Conservation (phyloP, 2,888 invertebrate species). For the Xylota sylvarum region DNA sequence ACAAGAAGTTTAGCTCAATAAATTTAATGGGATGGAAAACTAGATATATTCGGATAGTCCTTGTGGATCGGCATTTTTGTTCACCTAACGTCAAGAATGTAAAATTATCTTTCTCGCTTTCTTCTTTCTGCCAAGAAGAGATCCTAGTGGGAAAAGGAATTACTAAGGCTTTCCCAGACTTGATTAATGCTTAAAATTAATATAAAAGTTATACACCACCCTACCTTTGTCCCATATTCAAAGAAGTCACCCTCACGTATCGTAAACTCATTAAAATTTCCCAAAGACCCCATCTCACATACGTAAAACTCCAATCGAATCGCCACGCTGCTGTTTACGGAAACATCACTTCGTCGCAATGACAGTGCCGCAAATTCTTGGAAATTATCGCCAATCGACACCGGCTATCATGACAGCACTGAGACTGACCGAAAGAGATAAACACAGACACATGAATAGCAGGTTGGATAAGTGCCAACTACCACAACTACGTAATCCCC, state of each 20-base stretch:
- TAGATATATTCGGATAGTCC: too few relatives aligned
- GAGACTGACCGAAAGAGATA: constrained; percentile 63
- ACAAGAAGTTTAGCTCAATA: too few relatives aligned
- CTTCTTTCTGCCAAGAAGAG: too few relatives aligned
- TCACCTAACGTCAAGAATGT: too few relatives aligned
- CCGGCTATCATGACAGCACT: constrained; percentile 69
- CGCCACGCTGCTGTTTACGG: constrained; percentile 56
- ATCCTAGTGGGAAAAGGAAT: too few relatives aligned
- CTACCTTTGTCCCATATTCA: background rate
- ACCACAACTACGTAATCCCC: constrained; percentile 56
- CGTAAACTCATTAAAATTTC: constrained; percentile 56
- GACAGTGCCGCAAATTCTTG: constrained; percentile 76
- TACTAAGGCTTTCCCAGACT: too few relatives aligned
- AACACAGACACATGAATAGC: constrained; percentile 38
- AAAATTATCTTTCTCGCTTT: too few relatives aligned
- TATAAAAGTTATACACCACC: too few relatives aligned
- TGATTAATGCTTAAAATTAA: too few relatives aligned
- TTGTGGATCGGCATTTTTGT: too few relatives aligned
- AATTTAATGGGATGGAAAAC: too few relatives aligned
- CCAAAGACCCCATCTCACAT: constrained; percentile 39
- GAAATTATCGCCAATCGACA: constrained; percentile 75
- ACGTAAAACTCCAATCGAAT: constrained; percentile 32
- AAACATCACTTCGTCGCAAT: constrained; percentile 68
- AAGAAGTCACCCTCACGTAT: constrained; percentile 29
- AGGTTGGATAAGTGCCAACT: constrained; percentile 67